Conservation (phyloP, 35 echinoderm and acorn worm genomes). For the Strongylocentrotus purpuratus region DNA sequence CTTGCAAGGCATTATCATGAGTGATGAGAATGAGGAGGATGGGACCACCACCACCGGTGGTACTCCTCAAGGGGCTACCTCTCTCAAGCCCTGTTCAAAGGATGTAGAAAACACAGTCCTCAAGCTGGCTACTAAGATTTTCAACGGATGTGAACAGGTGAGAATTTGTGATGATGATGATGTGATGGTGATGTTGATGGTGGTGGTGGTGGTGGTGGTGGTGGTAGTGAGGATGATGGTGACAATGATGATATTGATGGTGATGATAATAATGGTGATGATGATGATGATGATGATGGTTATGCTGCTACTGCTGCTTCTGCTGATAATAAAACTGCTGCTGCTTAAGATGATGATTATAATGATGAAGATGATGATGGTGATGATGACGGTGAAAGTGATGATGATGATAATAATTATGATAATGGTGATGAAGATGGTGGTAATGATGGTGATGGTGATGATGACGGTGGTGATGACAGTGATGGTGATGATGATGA, state of each 20-base stretch:
- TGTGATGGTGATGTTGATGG: not conserved
- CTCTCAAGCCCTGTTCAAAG: not conserved
- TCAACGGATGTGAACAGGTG: slow-evolving; percentile 82
- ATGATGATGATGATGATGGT: not conserved
- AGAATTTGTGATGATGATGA: not conserved
- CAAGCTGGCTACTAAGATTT: slow-evolving; percentile 60
- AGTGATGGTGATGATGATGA: not conserved
- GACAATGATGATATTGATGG: not conserved
- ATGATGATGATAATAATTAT: not conserved
- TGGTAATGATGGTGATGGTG: not conserved
- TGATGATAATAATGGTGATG: not conserved
- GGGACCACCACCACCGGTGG: not conserved
- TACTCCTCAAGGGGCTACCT: not conserved
- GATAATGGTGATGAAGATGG: too few species aligned
- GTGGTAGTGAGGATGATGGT: not conserved
- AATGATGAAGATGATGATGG: not conserved
- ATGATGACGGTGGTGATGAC: not conserved
- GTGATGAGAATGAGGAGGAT: slow-evolving; percentile 51
- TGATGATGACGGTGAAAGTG: not conserved
- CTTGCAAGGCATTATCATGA: slow-evolving; percentile 58
- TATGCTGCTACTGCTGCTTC: not conserved
- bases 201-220: not conserved
- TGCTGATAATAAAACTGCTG: not conserved
- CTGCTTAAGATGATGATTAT: not conserved
- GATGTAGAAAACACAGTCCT: slow-evolving; percentile 53